Evolutionary conservation across 1,140 invertebrate species (phyloP).

Genomic region (Limonius californicus): DNA sequence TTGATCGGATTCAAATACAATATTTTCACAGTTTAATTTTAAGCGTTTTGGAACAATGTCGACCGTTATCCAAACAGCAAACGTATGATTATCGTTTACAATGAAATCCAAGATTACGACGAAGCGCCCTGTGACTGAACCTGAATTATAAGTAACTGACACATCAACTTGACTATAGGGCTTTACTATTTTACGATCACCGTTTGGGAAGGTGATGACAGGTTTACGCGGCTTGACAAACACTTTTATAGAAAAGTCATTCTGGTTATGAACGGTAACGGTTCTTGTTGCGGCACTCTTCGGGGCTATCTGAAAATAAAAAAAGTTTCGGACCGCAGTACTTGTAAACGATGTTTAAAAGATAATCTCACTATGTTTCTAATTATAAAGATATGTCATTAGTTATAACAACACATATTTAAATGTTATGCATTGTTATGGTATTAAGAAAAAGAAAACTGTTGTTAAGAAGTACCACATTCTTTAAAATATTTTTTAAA

Average conservation of each 20-base stretch:
- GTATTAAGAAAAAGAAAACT: too few species aligned
- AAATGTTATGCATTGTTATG: too few species aligned
- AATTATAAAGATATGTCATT: too few species aligned
- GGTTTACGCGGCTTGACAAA: not conserved
- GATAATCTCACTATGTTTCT: too few species aligned
- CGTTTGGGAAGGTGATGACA: not conserved
- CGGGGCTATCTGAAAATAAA: not conserved
- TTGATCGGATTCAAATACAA: not conserved
- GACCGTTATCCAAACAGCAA: slow-evolving; percentile 35
- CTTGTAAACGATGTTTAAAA: too few species aligned
- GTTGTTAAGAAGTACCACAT: too few species aligned
- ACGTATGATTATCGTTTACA: slow-evolving; percentile 41
- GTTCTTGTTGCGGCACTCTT: not conserved
- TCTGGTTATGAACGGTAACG: not conserved
- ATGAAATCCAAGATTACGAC: slow-evolving; percentile 32
- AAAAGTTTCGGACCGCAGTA: too few species aligned
- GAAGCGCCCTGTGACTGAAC: not conserved
- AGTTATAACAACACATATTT: too few species aligned
- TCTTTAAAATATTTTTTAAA: too few species aligned
- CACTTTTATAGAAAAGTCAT: not conserved
- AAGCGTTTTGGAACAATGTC: slow-evolving; percentile 35
- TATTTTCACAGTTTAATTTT: slow-evolving; percentile 8
- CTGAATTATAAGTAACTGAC: not conserved
- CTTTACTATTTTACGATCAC: not conserved
- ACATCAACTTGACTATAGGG: not conserved